Base-by-base conservation (phyloP, 2,113 vertebrate species). In the Rostratula benghalensis region DNA sequence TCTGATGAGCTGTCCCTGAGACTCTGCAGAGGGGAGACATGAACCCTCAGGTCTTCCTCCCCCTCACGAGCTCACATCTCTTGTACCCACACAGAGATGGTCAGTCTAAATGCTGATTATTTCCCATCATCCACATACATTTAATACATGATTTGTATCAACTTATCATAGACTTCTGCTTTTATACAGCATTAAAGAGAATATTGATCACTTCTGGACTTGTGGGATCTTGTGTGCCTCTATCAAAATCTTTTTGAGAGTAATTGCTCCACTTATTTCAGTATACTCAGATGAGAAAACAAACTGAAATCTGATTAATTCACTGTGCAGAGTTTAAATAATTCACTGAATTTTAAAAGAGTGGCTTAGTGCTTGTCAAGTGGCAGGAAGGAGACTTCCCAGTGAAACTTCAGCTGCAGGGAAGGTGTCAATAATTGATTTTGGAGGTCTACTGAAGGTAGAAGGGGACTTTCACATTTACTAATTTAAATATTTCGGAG, bases 251-350 rank as follows among this genome's bases (percentile, higher is more conserved):
- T 81, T 64, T 82, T 78, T 86, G 71, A 93, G 88, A 94, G 23
- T 87, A 93, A 92, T 95, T 81, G 88, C 43, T 70, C 45, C 45
- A 7, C 43, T 96, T 93, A 87, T 18, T 84, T 93, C 8, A 37
- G 4, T 90, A 17, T 83, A 67, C 78, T 93, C 45, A 67, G 78
- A 89, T 86, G 54, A 78, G 85, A 81, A 85, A 84, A 91, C 60
- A 88, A 79, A 82, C 81, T 37, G 64, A 94, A 93, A 71, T 91
- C 37, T 92, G 60, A 92, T 94, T 85, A 89, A 87, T 84, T 94
- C 77, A 63, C 57, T 91, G 18, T 64, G 61, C 24, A 5, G 59
- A 41, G 41, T 87, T 83, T 94, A 94, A 97, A 91, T 92, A 90
- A 94, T 95, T 94, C 28, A 89, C 46, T 75, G 77, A 80, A 85